A percentile compares a stretch with the other conserved stretches of the same genome.
phyloP scores from a whole-genome alignment of 2,113 vertebrate genomes.

The Morphnarchus princeps region DNA sequence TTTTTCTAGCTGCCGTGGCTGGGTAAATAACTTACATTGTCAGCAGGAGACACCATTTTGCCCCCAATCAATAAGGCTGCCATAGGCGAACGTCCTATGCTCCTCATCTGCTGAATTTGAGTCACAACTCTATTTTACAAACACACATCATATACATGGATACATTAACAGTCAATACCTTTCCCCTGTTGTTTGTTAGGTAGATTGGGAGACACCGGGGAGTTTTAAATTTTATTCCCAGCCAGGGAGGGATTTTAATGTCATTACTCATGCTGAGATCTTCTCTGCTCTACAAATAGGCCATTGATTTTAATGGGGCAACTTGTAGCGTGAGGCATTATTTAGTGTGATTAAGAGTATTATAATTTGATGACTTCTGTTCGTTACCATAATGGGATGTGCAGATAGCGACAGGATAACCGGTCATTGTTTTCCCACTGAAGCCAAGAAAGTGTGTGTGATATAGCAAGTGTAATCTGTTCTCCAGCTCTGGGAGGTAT shows the following conservation, averaged over 20 bases:
- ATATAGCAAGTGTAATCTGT: background rate
- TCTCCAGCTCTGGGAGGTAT: background rate
- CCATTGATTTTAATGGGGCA: slow-evolving; percentile 28
- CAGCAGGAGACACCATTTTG: background rate
- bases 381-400: background rate
- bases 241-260: slow-evolving; percentile 14
- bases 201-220: background rate
- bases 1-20: background rate
- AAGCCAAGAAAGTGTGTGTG: background rate
- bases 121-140: background rate
- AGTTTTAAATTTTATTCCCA: slow-evolving; percentile 27
- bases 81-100: background rate
- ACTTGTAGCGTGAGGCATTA: background rate
- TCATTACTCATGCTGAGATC: background rate
- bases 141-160: background rate
- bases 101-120: background rate
- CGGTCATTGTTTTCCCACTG: background rate
- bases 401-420: background rate
- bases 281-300: background rate
- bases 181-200: background rate
- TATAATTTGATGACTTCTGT: slow-evolving; percentile 7
- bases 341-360: slow-evolving; percentile 11
- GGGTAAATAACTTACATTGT: background rate
- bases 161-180: background rate
- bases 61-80: background rate